These are phyloP conservation scores for Eupeodes corollae DNA, from an alignment of 1,140 invertebrate species.

Conservation along the genomic window DNA sequence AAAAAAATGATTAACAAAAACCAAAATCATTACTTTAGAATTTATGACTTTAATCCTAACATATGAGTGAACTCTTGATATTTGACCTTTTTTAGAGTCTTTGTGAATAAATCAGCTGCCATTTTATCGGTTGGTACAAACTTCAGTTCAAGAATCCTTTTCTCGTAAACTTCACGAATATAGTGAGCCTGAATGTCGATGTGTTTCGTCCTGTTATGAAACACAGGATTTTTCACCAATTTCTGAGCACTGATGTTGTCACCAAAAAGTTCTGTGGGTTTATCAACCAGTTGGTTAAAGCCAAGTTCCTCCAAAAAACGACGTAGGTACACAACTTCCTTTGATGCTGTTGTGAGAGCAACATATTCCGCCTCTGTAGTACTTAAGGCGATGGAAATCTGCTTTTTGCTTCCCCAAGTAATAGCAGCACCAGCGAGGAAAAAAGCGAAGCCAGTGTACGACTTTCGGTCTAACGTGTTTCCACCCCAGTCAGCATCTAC, in stretches of 20 bases:
- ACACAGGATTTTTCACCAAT: constrained; percentile 23
- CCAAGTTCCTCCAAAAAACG: no score
- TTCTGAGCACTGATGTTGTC: constrained; percentile 10
- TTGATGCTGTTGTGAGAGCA: constrained; percentile 15
- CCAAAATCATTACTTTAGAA: no score
- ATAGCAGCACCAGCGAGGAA: constrained; percentile 15
- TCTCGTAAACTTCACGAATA: constrained; percentile 10
- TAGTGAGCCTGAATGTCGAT: constrained; percentile 36
- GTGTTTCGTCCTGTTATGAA: constrained; percentile 33
- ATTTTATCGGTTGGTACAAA: constrained; percentile 5
- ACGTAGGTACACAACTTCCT: constrained; percentile 18
- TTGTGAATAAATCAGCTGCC: constrained; percentile 6
- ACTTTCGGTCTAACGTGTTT: constrained; percentile 20
- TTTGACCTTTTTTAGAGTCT: constrained; percentile 4
- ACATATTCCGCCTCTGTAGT: constrained; percentile 35
- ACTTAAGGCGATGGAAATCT: constrained; percentile 28
- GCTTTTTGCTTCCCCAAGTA: constrained; percentile 24
- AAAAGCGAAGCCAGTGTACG: constrained; percentile 30
- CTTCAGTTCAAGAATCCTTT: neutral
- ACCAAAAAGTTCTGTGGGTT: neutral
- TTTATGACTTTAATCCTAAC: no score
- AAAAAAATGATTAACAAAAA: no score
- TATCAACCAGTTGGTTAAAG: neutral
- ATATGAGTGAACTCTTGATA: neutral
- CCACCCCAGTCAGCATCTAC: constrained; percentile 23